Evolutionary conservation across 2,113 vertebrate species (phyloP).

Genomic region (Willisornis vidua): DNA sequence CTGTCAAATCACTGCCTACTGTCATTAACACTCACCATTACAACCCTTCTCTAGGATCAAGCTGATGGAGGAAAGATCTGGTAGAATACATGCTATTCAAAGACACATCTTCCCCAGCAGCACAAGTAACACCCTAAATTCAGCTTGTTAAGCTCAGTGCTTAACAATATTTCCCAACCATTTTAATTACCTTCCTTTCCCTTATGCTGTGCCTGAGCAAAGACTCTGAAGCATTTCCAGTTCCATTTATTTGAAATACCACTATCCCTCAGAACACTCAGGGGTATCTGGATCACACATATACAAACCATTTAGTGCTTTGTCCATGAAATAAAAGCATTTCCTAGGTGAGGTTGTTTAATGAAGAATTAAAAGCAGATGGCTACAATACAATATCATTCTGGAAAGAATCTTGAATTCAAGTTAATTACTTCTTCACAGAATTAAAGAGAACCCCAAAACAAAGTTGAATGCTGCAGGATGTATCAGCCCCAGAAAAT

Average conservation of each 20-base stretch:
- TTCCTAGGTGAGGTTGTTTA: not conserved
- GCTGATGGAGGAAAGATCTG: not conserved
- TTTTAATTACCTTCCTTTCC: not conserved
- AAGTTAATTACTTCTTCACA: not conserved
- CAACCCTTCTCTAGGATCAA: not conserved
- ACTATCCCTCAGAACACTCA: not conserved
- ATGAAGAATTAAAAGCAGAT: not conserved
- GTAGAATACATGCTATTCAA: not conserved
- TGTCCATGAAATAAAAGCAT: not conserved
- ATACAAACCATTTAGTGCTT: not conserved
- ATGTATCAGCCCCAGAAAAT: not conserved
- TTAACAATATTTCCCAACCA: not conserved
- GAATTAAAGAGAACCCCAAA: not conserved
- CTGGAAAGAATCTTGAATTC: not conserved
- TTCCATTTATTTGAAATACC: not conserved
- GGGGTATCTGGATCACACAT: not conserved
- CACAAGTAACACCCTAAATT: not conserved
- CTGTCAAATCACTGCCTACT: slow-evolving; percentile 21
- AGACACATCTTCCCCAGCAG: not conserved
- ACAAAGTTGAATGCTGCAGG: not conserved
- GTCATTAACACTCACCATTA: slow-evolving; percentile 10
- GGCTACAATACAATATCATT: not conserved
- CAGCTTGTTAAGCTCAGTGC: not conserved
- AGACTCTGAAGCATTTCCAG: not conserved
- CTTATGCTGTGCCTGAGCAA: not conserved